Conservation (phyloP, 2,113 vertebrate species). For the Pongo abelii region DNA sequence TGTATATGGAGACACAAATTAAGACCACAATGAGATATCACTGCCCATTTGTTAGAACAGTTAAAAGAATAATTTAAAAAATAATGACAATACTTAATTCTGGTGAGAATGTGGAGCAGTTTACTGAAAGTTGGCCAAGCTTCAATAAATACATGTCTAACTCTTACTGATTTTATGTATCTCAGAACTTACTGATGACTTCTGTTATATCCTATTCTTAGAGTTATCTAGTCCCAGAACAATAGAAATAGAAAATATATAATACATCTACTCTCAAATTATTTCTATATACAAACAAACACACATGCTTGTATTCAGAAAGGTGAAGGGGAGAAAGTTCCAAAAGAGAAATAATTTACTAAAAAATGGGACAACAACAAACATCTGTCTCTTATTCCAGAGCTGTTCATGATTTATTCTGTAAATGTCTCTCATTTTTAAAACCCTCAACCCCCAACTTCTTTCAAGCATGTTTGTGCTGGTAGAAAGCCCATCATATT, state of each 20-base stretch:
- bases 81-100: neutral
- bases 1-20: neutral
- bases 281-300: neutral
- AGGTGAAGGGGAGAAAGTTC: neutral
- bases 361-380: neutral
- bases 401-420: neutral
- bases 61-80: neutral
- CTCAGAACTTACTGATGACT: neutral
- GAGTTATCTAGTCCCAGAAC: neutral
- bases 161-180: neutral
- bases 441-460: neutral
- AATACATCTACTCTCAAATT: neutral
- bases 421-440: neutral
- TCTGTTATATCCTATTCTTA: neutral
- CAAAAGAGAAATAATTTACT: neutral
- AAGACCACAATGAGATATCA: neutral
- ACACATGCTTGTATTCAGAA: neutral
- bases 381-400: neutral
- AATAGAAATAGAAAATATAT: neutral
- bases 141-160: neutral
- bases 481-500: neutral
- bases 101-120: neutral
- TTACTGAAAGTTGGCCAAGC: neutral
- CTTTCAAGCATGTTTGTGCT: neutral
- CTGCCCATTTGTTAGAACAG: neutral